Percentiles rank a stretch among this genome's conserved stretches.
phyloP scores from a whole-genome alignment of 2,888 invertebrate genomes.

The Patella caerulea region DNA sequence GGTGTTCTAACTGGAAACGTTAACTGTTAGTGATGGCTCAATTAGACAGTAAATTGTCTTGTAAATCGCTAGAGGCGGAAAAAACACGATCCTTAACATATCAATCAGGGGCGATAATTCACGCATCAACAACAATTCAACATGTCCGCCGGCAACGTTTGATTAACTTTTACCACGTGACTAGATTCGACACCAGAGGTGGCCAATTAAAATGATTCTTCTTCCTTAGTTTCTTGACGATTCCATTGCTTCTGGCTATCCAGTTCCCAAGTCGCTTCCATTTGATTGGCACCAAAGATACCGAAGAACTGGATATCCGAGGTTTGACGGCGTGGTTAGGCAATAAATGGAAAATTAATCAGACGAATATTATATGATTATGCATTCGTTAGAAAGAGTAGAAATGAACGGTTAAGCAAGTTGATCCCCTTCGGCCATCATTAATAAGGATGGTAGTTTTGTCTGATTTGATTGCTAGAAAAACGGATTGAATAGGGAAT shows the following conservation, averaged over 20 bases:
- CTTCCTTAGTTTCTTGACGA: neutral
- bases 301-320: neutral
- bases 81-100: slow-evolving; percentile 13
- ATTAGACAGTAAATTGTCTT: slow-evolving; percentile 10
- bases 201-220: slow-evolving; percentile 8
- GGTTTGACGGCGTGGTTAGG: slow-evolving; percentile 21
- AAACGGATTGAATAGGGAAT: neutral
- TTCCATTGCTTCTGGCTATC: too few species aligned
- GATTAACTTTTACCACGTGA: slow-evolving; percentile 37
- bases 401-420: slow-evolving; percentile 4
- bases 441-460: slow-evolving; percentile 2
- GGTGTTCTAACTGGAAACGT: neutral
- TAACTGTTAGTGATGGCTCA: slow-evolving; percentile 13
- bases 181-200: slow-evolving; percentile 26
- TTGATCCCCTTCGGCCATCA: neutral
- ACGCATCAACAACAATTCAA: slow-evolving; percentile 10
- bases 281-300: neutral
- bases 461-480: neutral
- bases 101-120: slow-evolving; percentile 12
- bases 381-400: slow-evolving; percentile 24
- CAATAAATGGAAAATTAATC: slow-evolving; percentile 24
- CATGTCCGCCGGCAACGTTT: slow-evolving; percentile 25
- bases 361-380: slow-evolving; percentile 27
- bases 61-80: neutral
- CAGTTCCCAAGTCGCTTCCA: too few species aligned